These are phyloP conservation scores for Thysanoteuthis rhombus DNA, from an alignment of 2,888 invertebrate genomes.

Conservation along the genomic window DNA sequence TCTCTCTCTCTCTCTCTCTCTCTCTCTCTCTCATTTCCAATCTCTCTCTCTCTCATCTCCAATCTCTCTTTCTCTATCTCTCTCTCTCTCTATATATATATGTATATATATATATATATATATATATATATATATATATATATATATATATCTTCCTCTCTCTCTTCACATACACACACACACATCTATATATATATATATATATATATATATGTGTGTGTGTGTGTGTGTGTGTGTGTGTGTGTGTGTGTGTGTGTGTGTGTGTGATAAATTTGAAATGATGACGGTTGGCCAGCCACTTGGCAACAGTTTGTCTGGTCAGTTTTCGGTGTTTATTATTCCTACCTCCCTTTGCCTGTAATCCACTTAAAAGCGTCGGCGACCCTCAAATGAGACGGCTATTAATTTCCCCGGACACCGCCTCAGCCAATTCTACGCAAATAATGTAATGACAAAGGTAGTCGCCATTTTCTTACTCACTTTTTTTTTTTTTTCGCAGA, in stretches of 20 bases:
- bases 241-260: background rate
- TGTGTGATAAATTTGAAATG: background rate
- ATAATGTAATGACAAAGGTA: constrained; percentile 12
- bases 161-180: background rate
- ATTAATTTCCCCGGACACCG: background rate
- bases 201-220: too few species aligned
- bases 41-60: too few species aligned
- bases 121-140: background rate
- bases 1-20: too few species aligned
- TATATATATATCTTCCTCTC: background rate
- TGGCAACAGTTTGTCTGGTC: constrained; percentile 12
- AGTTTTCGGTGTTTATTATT: background rate
- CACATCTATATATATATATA: too few species aligned
- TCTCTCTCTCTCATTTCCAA: too few species aligned
- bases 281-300: background rate
- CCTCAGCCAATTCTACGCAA: background rate
- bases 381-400: background rate
- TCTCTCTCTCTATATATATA: too few species aligned
- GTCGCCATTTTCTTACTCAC: background rate
- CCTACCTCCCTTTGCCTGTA: background rate
- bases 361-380: background rate
- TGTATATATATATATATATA: background rate
- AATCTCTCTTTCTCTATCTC: too few species aligned
- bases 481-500: background rate
- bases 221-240: too few species aligned